Evolutionary conservation across 2,797 vertebrate genomes (phyloP).

Genomic region (Myotis vivesi): DNA sequence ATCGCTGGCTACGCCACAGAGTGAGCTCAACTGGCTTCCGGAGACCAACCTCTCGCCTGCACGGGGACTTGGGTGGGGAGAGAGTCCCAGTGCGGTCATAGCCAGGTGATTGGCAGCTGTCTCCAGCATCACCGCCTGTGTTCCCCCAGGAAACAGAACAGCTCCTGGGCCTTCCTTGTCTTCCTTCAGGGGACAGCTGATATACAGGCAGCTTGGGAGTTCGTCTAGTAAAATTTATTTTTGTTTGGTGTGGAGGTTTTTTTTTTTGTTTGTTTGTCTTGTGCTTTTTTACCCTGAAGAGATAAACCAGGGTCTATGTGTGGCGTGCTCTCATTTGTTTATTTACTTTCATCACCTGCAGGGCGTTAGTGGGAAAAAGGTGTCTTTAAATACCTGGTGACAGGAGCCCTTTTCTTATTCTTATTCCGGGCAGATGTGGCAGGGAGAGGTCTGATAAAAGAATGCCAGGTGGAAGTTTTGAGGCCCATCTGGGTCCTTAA

Average conservation of each 20-base stretch:
- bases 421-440: neutral
- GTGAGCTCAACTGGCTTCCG: neutral
- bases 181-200: slow-evolving; percentile 50
- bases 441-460: neutral
- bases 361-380: neutral
- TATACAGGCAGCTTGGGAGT: neutral
- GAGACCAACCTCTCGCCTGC: neutral
- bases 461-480: neutral
- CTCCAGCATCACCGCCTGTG: neutral
- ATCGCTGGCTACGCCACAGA: neutral
- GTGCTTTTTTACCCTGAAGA: neutral
- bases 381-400: neutral
- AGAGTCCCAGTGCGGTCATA: neutral
- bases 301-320: neutral
- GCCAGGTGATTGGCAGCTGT: slow-evolving; percentile 50
- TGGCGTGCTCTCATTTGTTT: neutral
- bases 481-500: neutral
- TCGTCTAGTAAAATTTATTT: neutral
- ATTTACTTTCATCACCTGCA: neutral
- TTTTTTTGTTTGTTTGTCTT: neutral
- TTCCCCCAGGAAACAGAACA: slow-evolving; percentile 15
- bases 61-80: neutral
- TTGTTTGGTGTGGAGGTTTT: neutral
- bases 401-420: neutral
- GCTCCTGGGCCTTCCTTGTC: neutral